Conservation (phyloP, 2,888 invertebrate genomes). For the Caenorhabditis zanzibari region DNA sequence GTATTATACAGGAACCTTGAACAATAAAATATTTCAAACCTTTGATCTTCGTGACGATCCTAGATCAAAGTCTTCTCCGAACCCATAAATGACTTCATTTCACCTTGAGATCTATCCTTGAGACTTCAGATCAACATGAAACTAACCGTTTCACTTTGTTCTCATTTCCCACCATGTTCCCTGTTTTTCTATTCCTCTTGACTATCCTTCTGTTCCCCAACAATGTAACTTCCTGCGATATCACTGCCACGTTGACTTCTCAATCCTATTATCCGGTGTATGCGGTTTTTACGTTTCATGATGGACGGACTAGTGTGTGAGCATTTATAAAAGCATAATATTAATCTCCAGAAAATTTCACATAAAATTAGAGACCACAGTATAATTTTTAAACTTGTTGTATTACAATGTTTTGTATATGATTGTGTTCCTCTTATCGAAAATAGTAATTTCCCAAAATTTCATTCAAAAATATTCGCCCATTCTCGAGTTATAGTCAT, state of each 20-base stretch:
- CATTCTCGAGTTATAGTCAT: too few species aligned
- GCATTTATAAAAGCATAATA: too few species aligned
- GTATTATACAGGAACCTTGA: slow-evolving; percentile 8
- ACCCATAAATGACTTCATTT: not conserved
- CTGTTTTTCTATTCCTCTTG: not conserved
- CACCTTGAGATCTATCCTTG: not conserved
- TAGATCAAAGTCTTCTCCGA: not conserved
- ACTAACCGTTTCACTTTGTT: slow-evolving; percentile 19
- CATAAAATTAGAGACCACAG: too few species aligned
- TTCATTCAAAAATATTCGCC: too few species aligned
- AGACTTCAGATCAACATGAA: not conserved
- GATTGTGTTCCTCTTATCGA: too few species aligned
- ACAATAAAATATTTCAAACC: slow-evolving; percentile 6
- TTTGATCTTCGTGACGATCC: slow-evolving; percentile 11
- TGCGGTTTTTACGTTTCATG: slow-evolving; percentile 21
- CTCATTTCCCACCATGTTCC: not conserved
- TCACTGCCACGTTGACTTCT: slow-evolving; percentile 23
- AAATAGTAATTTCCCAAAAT: too few species aligned
- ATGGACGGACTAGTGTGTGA: slow-evolving; percentile 21
- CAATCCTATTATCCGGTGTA: slow-evolving; percentile 34
- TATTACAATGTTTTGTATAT: too few species aligned
- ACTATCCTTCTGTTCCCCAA: not conserved
- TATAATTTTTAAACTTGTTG: too few species aligned
- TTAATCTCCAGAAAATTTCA: too few species aligned
- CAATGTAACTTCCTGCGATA: slow-evolving; percentile 13